A percentile compares a stretch with the other conserved stretches of the same genome.
Conservation (phyloP, 2,888 invertebrate genomes). For the Cremastobaeus sp. region DNA sequence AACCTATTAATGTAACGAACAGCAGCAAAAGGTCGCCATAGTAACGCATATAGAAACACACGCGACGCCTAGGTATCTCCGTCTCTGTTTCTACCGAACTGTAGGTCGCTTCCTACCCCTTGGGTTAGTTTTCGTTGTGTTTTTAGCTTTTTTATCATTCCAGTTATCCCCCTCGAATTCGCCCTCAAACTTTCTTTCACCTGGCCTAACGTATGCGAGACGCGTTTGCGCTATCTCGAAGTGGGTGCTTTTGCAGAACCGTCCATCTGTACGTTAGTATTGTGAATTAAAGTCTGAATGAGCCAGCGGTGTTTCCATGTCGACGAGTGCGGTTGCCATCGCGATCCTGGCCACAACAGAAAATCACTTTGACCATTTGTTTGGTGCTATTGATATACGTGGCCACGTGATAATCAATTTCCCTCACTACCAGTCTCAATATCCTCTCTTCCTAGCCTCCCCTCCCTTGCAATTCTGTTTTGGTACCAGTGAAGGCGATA, state of each 20-base stretch:
- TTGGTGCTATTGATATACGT: conserved; percentile 72
- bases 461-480: conserved; percentile 10
- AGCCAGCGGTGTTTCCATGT: conserved; percentile 69
- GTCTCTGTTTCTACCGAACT: conserved; percentile 35
- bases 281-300: conserved; percentile 71
- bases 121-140: conserved; percentile 29
- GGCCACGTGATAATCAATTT: conserved; percentile 70
- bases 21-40: conserved; percentile 69
- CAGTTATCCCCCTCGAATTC: conserved; percentile 56
- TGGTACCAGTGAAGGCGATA: conserved; percentile 36
- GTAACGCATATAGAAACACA: conserved; percentile 75
- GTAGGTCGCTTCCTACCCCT: conserved; percentile 39
- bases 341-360: conserved; percentile 76
- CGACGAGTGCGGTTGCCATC: conserved; percentile 74
- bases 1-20: conserved; percentile 72
- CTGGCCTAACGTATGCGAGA: conserved; percentile 62
- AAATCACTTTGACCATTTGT: conserved; percentile 77
- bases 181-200: conserved; percentile 70
- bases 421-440: conserved; percentile 56
- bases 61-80: conserved; percentile 63
- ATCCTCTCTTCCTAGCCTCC: conserved; percentile 8
- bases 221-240: conserved; percentile 55
- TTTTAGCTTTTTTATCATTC: conserved; percentile 59
- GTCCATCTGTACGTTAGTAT: conserved; percentile 64
- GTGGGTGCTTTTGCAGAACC: conserved; percentile 57